phyloP scores from a whole-genome alignment of 2,113 vertebrate genomes.

The Trogon surrucura region DNA sequence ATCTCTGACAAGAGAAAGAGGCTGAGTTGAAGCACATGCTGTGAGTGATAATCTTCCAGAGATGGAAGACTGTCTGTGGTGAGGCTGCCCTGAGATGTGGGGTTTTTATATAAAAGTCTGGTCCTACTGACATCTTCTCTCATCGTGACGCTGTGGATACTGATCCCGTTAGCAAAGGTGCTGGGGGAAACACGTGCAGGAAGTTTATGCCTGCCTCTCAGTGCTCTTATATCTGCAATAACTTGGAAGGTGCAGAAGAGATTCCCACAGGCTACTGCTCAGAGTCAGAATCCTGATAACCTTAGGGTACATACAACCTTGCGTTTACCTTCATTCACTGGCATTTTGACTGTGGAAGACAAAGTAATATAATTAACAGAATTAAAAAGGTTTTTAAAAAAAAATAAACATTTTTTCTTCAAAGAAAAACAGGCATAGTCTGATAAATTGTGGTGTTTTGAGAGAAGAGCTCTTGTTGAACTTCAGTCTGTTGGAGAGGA shows the following conservation, averaged over 20 bases:
- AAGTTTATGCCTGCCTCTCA: not conserved
- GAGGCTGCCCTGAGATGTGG: not conserved
- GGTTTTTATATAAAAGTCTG: not conserved
- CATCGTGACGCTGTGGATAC: not conserved
- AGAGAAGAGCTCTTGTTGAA: slow-evolving; percentile 17
- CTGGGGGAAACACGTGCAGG: not conserved
- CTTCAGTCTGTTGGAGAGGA: not conserved
- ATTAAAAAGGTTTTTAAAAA: not conserved
- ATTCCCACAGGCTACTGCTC: not conserved
- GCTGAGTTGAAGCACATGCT: not conserved
- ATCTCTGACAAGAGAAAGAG: not conserved
- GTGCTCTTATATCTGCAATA: not conserved
- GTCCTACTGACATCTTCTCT: not conserved
- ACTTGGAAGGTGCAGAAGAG: not conserved
- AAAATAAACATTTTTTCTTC: too few species aligned
- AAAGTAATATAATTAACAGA: not conserved
- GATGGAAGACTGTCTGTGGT: not conserved
- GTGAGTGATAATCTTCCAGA: not conserved
- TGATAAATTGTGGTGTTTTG: not conserved
- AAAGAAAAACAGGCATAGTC: not conserved
- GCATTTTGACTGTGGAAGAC: not conserved
- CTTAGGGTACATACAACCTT: not conserved
- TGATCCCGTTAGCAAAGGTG: not conserved
- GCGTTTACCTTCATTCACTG: not conserved
- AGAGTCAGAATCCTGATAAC: not conserved